Base-by-base conservation (phyloP, 1,140 invertebrate genomes). In the Drosophila kanapiae region DNA sequence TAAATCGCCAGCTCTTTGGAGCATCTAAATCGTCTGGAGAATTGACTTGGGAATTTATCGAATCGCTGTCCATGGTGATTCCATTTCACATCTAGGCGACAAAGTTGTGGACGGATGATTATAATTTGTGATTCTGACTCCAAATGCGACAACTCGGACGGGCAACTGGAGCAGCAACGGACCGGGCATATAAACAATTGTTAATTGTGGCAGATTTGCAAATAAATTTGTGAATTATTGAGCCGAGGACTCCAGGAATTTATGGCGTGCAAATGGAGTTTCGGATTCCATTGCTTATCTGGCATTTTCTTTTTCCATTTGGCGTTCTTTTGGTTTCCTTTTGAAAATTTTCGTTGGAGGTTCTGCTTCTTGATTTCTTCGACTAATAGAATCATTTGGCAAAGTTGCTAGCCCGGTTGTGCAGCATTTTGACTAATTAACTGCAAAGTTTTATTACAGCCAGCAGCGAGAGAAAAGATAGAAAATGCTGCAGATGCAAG, bases 391-490 rank as follows among this genome's bases (percentile, higher is more conserved):
- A 78, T 82, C 80, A 82, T 72, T 82, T 79, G 65, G 78, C 48
- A 54, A 83, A 83, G 76, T 83, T 86, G 84, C 70, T 58, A 58
- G 78, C 71, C 83, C 83, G 83, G 83, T 86, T 83, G 67, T 63
- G 80, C 80, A 86, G 74, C 83, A 83, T 86, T 88, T 86, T 88
- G 84, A 88, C 80, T 86, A 86, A 86, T 86, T 88, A 86, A 86
- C 83, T 88, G 80, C 83, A 83, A 83, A 88, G 80, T 88, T 86
- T 88, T 83, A 88, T 80, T 87, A 71, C 59, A 51, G 56, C 71
- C 60, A 75, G 53, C 45, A 43, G 14, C 16, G 37, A 38, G 7
- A 35, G 42, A 35, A 27, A 31, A 61, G 63, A 57, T 70, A 29
- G 56, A 48, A 54, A 70, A 57, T 40, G 33, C 57, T 42, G 61